Evolutionary conservation across 2,797 vertebrate species (phyloP), one percentile per base, ranked within the genome.

Genomic region (Mallotus villosus): DNA sequence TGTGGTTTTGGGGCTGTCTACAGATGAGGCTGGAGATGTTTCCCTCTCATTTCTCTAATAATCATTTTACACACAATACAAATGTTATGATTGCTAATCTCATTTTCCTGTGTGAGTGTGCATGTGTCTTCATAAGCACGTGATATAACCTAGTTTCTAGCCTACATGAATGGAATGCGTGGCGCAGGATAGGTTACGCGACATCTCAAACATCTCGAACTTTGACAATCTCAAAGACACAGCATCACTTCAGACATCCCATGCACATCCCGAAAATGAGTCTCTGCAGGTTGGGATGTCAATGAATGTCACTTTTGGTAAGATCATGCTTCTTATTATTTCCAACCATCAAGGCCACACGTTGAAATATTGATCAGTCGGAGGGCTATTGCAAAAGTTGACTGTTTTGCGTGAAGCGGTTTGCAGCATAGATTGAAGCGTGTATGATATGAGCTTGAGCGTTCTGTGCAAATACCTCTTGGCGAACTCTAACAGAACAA

Each of bases 311-410:
- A n/a, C n/a, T 14, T 46, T 46, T 14, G 51, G 16, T 55, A n/a
- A 17, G 2, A 4, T 75, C 81, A 73, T 58, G 68, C 32, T 65
- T 80, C 82, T 90, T 83, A 87, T 90, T 87, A 86, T 74, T 79
- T 57, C 79, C 82, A 89, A 86, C 86, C 88, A 85, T 84, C 81
- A 78, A 75, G 80, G 74, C 72, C 12, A 68, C 62, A 78, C 90
- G 72, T 74, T 88, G 78, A 91, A 90, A 91, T 90, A 90, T 91
- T 90, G 87, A 91, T 90, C 77, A 85, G 84, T 49, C 72, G 72
- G 22, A 78, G 74, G 82, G 74, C 76, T 5, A 0, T 1, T 29
- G 71, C 72, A 57, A 62, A 67, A 67, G 25, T 66, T 64, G 53
- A n/a, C 16, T n/a, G 61, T 74, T 74, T 63, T 63, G 64, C 55